Percentiles rank a stretch among this genome's conserved stretches.
These are phyloP conservation scores for Spheniscus mendiculus DNA, from an alignment of 2,113 vertebrate genomes.

Conservation along the genomic window DNA sequence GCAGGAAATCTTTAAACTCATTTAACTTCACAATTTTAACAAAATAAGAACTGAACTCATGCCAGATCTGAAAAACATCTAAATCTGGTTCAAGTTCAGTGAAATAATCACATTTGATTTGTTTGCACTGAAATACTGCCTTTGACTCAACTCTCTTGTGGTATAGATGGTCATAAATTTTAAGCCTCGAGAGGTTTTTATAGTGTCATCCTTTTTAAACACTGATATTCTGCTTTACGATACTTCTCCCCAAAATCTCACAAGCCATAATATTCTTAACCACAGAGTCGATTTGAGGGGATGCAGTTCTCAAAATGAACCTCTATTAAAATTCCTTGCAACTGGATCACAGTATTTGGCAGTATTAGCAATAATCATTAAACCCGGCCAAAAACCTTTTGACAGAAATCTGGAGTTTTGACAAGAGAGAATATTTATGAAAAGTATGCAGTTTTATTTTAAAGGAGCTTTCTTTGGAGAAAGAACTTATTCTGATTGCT, in stretches of 20 bases:
- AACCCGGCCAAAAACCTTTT: neutral
- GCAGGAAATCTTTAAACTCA: neutral
- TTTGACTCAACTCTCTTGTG: neutral
- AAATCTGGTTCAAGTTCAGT: neutral
- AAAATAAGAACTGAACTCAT: neutral
- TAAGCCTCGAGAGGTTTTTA: neutral
- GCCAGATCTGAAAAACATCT: neutral
- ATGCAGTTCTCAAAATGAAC: neutral
- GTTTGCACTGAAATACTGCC: neutral
- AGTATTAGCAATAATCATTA: neutral
- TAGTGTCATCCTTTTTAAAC: neutral
- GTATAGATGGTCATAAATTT: neutral
- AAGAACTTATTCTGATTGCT: constrained; percentile 43
- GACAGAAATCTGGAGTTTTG: neutral
- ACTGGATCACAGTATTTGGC: neutral
- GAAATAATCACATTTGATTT: neutral
- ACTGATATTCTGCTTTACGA: neutral
- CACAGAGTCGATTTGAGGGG: neutral
- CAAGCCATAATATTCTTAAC: neutral
- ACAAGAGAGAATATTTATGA: neutral
- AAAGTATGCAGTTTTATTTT: neutral
- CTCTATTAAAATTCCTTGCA: neutral
- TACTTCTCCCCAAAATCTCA: neutral
- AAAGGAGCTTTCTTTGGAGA: constrained; percentile 19
- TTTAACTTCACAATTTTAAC: neutral